Evolutionary conservation across 1,140 invertebrate genomes (phyloP).

Genomic region (Oncopodura yosiiana): DNA sequence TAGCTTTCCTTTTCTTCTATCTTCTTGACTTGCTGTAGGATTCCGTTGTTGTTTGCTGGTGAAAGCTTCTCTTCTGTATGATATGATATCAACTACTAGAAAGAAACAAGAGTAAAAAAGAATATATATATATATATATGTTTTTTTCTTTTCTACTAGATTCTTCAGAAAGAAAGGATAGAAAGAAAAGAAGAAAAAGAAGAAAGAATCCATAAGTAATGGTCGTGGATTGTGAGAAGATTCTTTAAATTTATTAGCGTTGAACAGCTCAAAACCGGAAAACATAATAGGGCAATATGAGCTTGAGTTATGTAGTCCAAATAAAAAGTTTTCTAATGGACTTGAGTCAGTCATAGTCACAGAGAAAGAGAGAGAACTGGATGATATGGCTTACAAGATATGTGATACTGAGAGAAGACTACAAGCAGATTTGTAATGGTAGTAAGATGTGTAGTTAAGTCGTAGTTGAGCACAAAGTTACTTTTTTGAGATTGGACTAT

Average conservation of each 20-base stretch:
- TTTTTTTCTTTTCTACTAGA: conserved; percentile 3
- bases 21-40: not conserved
- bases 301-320: conserved; percentile 35
- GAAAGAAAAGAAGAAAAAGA: conserved; percentile 17
- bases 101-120: not conserved
- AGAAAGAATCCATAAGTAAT: conserved; percentile 28
- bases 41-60: not conserved
- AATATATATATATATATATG: not conserved
- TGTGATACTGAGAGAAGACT: too few relatives aligned
- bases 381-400: too few relatives aligned
- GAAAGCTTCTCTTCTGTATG: too few relatives aligned
- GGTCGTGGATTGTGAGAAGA: conserved; percentile 24
- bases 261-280: conserved; percentile 34
- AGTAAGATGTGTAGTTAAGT: too few relatives aligned
- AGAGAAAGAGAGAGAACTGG: too few relatives aligned
- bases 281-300: conserved; percentile 35
- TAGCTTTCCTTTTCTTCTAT: not conserved
- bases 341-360: conserved; percentile 24
- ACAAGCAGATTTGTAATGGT: too few relatives aligned
- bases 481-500: too few relatives aligned
- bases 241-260: conserved; percentile 31
- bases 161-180: conserved; percentile 7
- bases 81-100: not conserved
- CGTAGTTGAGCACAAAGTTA: too few relatives aligned
- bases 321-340: conserved; percentile 35